Conservation (phyloP, 2,888 invertebrate genomes). For the Aleiodes alternator region DNA sequence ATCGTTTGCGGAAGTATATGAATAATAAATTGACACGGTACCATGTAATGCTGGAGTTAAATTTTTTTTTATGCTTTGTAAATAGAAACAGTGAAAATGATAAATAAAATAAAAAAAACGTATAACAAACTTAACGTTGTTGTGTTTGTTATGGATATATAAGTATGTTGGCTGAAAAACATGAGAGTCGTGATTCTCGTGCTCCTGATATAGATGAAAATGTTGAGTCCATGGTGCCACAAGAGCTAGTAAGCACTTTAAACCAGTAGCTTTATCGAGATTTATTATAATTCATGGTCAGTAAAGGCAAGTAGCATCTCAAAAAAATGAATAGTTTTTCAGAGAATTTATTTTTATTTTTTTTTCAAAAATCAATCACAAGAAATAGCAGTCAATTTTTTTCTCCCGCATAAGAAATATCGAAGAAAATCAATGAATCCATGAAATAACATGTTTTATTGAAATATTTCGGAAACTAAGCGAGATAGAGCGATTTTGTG, state of each 20-base stretch:
- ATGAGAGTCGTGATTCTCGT: conserved; percentile 71
- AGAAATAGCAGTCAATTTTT: too few species aligned
- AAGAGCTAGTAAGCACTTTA: conserved; percentile 43
- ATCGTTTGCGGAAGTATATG: conserved; percentile 38
- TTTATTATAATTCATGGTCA: conserved; percentile 60
- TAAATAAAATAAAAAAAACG: conserved; percentile 32
- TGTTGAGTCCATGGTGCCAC: conserved; percentile 23
- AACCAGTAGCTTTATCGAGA: conserved; percentile 52
- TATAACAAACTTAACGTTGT: not conserved
- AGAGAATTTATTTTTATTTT: not conserved
- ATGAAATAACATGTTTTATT: too few species aligned
- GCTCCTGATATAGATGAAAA: conserved; percentile 62
- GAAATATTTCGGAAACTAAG: too few species aligned
- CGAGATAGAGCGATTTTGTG: too few species aligned
- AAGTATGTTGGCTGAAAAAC: conserved; percentile 52
- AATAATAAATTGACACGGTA: conserved; percentile 43
- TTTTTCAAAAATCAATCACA: too few species aligned
- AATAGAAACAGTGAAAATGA: conserved; percentile 22
- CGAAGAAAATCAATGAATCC: too few species aligned
- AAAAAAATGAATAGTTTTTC: not conserved
- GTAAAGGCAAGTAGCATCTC: conserved; percentile 31
- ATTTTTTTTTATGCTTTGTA: conserved; percentile 26
- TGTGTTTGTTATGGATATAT: conserved; percentile 6
- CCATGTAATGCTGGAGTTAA: conserved; percentile 31
- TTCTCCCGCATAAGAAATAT: too few species aligned